Percentiles rank a stretch among this genome's conserved stretches.
Conservation (phyloP, 2,113 vertebrate genomes). For the Chinchilla lanigera region DNA sequence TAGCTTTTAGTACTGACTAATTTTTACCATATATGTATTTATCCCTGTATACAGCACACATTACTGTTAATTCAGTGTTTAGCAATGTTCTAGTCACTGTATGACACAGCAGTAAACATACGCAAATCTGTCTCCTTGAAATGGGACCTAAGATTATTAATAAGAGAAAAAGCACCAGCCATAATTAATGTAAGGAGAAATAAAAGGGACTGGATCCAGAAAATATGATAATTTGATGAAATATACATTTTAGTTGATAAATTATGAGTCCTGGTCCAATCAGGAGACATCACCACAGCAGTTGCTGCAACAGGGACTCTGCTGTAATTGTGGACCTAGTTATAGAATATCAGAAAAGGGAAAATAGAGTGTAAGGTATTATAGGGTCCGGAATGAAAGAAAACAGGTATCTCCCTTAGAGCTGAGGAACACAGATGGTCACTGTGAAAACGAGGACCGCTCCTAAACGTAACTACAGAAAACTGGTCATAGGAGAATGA, state of each 20-base stretch:
- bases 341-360: neutral
- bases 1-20: neutral
- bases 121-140: neutral
- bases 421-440: neutral
- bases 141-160: neutral
- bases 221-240: neutral
- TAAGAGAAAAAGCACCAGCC: neutral
- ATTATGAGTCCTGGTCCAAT: neutral
- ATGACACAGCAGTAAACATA: neutral
- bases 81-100: neutral
- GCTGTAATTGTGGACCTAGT: neutral
- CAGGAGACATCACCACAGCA: neutral
- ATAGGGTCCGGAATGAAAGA: neutral
- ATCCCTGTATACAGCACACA: neutral
- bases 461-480: neutral
- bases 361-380: neutral
- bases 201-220: neutral
- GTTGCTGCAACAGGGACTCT: neutral
- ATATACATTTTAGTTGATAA: neutral
- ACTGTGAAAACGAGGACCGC: neutral
- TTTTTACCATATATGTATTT: neutral
- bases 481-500: neutral
- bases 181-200: neutral
- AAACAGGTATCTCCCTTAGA: neutral
- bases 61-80: neutral